Evolutionary conservation across 2,113 vertebrate genomes (phyloP), one percentile per base, ranked within the genome.

Genomic region (Melanocharis versteri): DNA sequence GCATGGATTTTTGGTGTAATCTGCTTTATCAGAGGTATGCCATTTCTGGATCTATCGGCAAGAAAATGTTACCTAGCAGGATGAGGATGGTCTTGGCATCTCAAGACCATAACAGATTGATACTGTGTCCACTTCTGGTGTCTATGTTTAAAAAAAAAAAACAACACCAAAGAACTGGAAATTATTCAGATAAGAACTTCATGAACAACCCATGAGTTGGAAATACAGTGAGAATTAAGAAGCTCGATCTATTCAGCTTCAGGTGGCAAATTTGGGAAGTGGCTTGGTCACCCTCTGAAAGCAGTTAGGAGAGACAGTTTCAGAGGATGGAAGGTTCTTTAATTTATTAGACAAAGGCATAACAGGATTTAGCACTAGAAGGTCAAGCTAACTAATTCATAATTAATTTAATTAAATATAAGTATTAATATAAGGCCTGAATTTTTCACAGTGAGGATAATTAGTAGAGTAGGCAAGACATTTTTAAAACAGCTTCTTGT

Each of bases 401-500:
- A 87, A 91, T 89, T 93, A 78, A 86, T 81, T 72, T 91, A 73
- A 90, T 85, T 85, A 70, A 89, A 73, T 83, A 35, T 57, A 89
- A 73, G 45, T 81, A 77, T 78, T 82, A 87, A 58, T 71, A 22
- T 71, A 75, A 77, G 28, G 24, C 35, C n/a, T 72, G 53, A 47
- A 56, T 72, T 94, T 92, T 94, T 90, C 31, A 76, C 61, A 53
- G 44, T 72, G 47, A 91, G 8, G 27, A 48, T 82, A 71, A 89
- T 89, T 87, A 82, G 13, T 75, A 70, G 53, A 79, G 47, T 48
- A 93, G 78, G n/a, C 2, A 2, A 87, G 35, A 73, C 3, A 13
- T 83, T 93, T 93, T 87, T 47, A 22, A 68, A 87, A 47, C 33
- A 72, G n/a, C 8, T 84, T 47, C 39, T 54, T 68, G 14, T 23